Evolutionary conservation across 2,797 vertebrate species (phyloP).

Genomic region (Pempheris klunzingeri): DNA sequence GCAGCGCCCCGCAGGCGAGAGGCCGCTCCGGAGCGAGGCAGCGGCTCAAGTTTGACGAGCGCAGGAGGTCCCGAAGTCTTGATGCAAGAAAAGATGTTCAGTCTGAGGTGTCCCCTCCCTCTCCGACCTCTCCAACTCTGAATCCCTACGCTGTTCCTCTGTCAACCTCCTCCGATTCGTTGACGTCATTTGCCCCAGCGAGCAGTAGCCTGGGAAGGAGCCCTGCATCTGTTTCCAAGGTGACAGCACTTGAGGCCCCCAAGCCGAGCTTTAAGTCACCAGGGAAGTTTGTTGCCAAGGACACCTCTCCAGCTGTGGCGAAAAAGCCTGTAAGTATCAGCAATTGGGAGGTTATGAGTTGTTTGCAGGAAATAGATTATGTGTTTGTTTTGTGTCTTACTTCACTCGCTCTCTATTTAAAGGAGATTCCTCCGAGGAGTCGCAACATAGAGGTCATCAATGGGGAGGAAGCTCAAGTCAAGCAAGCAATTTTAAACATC

Average conservation of each 20-base stretch:
- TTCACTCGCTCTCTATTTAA: conserved; percentile 57
- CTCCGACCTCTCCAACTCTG: conserved; percentile 56
- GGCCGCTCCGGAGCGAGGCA: conserved; percentile 82
- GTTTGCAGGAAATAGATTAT: conserved; percentile 7
- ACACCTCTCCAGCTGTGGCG: conserved; percentile 62
- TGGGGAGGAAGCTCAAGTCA: conserved; percentile 80
- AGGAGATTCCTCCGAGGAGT: conserved; percentile 88
- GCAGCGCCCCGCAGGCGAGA: conserved; percentile 69
- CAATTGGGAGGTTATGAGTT: background rate
- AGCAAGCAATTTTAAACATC: conserved; percentile 84
- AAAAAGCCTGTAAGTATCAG: conserved; percentile 82
- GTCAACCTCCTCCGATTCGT: conserved; percentile 49
- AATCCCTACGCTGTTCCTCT: conserved; percentile 74
- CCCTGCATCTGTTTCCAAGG: conserved; percentile 72
- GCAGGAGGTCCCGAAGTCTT: conserved; percentile 89
- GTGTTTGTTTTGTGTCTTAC: conserved; percentile 15
- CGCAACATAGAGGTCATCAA: conserved; percentile 71
- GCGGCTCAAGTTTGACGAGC: conserved; percentile 81
- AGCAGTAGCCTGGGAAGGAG: conserved; percentile 69
- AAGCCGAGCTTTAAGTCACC: conserved; percentile 69
- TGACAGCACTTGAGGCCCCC: conserved; percentile 60
- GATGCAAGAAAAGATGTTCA: conserved; percentile 79
- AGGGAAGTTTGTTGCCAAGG: conserved; percentile 77
- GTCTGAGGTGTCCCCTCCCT: conserved; percentile 26
- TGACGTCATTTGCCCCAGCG: conserved; percentile 40